Base-by-base conservation (phyloP, 2,797 vertebrate genomes). In the Crocodylus rhombifer region DNA sequence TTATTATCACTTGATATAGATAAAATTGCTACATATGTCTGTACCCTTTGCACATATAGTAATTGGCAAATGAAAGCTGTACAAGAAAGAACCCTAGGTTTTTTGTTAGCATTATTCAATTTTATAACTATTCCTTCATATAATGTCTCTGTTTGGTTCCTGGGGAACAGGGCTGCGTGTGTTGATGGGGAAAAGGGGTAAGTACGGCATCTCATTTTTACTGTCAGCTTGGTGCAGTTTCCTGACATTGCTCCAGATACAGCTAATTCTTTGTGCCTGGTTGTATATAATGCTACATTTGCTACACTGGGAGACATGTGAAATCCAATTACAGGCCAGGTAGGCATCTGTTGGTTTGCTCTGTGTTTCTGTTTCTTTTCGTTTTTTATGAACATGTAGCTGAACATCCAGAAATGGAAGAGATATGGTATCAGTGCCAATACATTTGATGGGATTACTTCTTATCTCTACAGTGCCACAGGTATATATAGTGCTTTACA, bases 181-280 rank as follows among this genome's bases (percentile, higher is more conserved):
- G 64, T 63, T 82, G 67, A 18, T 61, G 58, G 82, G 42, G 18
- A 26, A 74, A 91, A 80, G 36, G 55, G 67, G 42, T 14, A 94
- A 86, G 85, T 26, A 33, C 63, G 51, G 76, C 73, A 87, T 82
- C 25, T 55, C 78, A 58, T 79, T 15, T 4, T 81, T 80, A 82
- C 16, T 36, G 25, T 16, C 42, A 91, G 88, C 76, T 92, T 91
- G 91, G 33, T 74, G 71, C 57, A 80, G 91, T 76, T 95, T 95
- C 89, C 2, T 51, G 2, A 92, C 76, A 42, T 93, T 96, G 86
- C 82, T 95, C 93, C 96, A 96, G 95, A 95, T 94, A 87, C 78
- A 94, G 80, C 93, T 97, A 96, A 95, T 96, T 95, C 93, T 94
- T 91, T 69, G 86, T 91, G 94, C 73, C 94, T 95, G 96, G 94